Base-by-base conservation (phyloP, 2,797 vertebrate species). In the Chaetophractus vellerosus region DNA sequence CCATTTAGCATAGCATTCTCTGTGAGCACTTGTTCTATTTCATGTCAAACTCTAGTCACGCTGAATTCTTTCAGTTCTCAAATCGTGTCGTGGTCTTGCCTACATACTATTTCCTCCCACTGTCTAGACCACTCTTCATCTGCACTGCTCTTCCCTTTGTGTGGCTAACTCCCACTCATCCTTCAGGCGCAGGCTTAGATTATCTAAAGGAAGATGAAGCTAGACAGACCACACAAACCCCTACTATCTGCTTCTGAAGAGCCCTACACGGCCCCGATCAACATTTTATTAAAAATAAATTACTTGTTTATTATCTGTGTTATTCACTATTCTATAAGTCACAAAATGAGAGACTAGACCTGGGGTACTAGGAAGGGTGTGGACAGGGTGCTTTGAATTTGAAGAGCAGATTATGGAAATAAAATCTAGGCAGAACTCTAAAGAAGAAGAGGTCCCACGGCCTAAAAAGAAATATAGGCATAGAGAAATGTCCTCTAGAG, bases 61-160 rank as follows among this genome's bases (percentile, higher is more conserved):
- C 6, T 23, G 0, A 89, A 38, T 64, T 68, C 33, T 86, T 79
- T 83, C 87, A 89, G 75, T 93, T 93, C 87, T 93, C 55, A 41
- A 81, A 61, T 89, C 41, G 31, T n/a, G 61, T 74, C 18, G 48
- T 24, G 19, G 3, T 41, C 36, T 80, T 84, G 28, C 3, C 38
- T 80, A 50, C 9, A 81, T 28, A 78, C 55, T 63, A 38, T 23
- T 68, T 87, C 71, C 63, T 52, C 36, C 2, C 31, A 11, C n/a
- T 23, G 81, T 90, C 90, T 88, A 72, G 48, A 89, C 66, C 14
- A 24, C 11, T 4, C 38, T n/a, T 59, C 6, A 41, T 52, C 63
- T n/a, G 50, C 1, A 9, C 2, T 1, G 9, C 6, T 84, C 76
- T 79, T 95, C 41, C 72, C 3, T 50, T 69, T 41, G 7, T 64